Conservation (phyloP, 2,797 vertebrate species). For the Loriculus beryllinus region DNA sequence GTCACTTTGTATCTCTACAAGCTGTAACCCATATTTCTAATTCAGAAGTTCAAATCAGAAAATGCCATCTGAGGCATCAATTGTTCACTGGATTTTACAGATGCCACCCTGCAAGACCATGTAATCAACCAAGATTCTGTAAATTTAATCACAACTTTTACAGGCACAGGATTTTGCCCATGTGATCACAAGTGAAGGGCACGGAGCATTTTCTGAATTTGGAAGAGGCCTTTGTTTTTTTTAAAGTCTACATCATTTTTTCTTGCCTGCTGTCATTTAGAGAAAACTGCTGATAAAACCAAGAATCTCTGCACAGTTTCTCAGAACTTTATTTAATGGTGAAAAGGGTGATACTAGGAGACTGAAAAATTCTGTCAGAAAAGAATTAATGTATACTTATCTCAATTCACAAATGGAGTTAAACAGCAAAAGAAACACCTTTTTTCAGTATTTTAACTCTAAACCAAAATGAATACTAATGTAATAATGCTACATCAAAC, state of each 20-base stretch:
- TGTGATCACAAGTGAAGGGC: neutral
- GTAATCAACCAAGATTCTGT: neutral
- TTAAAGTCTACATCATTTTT: neutral
- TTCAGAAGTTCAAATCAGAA: neutral
- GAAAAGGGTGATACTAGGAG: neutral
- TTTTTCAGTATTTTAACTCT: neutral
- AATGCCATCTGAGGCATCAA: neutral
- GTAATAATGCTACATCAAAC: conserved; percentile 51
- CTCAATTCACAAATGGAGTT: neutral
- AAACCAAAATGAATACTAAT: conserved; percentile 8
- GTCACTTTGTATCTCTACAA: neutral
- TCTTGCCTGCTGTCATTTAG: neutral
- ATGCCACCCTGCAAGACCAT: neutral
- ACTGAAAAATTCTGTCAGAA: neutral
- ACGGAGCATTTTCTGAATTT: neutral
- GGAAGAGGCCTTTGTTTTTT: neutral
- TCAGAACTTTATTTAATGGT: neutral
- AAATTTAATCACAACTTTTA: neutral
- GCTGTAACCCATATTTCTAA: neutral
- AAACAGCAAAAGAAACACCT: neutral
- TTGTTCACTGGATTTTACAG: neutral
- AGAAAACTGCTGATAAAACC: neutral
- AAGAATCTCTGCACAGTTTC: neutral
- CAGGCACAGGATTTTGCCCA: neutral
- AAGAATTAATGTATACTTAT: neutral